Base-by-base conservation (phyloP, 2,113 vertebrate species). In the Oxygymnocypris stewartii region DNA sequence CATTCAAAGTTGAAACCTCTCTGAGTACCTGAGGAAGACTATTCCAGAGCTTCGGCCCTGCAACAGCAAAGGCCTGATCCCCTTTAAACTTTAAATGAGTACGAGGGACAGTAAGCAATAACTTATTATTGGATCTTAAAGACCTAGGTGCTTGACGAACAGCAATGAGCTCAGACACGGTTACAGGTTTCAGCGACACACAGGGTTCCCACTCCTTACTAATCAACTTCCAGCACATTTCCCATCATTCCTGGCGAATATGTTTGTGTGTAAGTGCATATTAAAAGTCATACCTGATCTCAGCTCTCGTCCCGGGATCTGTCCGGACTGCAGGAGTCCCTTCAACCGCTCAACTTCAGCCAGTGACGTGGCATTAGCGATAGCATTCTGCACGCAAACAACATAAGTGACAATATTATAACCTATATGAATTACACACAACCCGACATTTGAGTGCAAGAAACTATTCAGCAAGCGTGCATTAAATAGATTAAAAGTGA, bases 261-360 rank as follows among this genome's bases (percentile, higher is more conserved):
- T 11, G 67, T 71, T 71, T 40, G 1, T 71, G 1, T 71, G 2
- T 20, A 71, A 20, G 9, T 71, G 67, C 35, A 8, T 71, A 37
- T 20, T 4, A 71, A 73, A 73, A 73, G 37, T 18, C 18, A 35
- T 77, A 98, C 98, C 98, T 94, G 95, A 79, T 94, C 95, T 94
- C 23, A 93, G 91, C 5, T 98, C 97, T 79, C 96, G 92, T 77
- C 98, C 98, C 0, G 98, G 98, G 74, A 99, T 99, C 93, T 98
- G 97, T 0, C 98, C 98, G 0, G 98, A 95, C 93, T 99, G 98
- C 37, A 99, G 93, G 89, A 99, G 92, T 0, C 97, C 97, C 23
- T 97, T 99, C 85, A 99, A 92, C 86, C 97, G 90, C 89, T 99
- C 98, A 90, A 98, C 98, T 90, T 99, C 97, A 0, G 97, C 98